Evolutionary conservation across 2,888 invertebrate species (phyloP).

Genomic region (Lampropteryx suffumata): DNA sequence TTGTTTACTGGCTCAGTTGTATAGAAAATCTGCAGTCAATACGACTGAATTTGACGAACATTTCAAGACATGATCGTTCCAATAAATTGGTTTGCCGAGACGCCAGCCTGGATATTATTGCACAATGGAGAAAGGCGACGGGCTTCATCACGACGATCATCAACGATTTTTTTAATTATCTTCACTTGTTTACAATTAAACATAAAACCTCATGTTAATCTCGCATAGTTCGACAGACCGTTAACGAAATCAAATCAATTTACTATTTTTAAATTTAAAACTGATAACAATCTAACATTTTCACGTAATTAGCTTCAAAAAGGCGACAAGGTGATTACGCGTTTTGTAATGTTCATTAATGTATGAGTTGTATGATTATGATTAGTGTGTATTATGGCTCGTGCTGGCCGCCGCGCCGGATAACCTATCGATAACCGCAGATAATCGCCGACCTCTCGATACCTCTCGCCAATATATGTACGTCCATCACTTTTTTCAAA

Average conservation of each 20-base stretch:
- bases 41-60: no score
- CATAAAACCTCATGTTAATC: no score
- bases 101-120: no score
- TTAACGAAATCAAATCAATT: constrained; percentile 5
- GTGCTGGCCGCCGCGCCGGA: constrained; percentile 45
- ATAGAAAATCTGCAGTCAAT: no score
- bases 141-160: no score
- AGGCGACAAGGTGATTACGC: constrained; percentile 10
- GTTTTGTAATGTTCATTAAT: neutral
- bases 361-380: neutral
- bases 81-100: no score
- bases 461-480: constrained; percentile 2
- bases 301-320: constrained; percentile 35
- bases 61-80: no score
- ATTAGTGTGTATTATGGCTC: constrained; percentile 38
- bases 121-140: no score
- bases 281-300: constrained; percentile 27
- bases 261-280: constrained; percentile 16
- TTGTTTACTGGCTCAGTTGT: no score
- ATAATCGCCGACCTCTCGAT: constrained; percentile 14
- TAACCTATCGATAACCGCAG: constrained; percentile 35
- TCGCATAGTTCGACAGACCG: neutral
- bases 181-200: no score
- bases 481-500: constrained; percentile 5
- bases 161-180: no score